These are phyloP conservation scores for Capitulum mitella DNA, from an alignment of 2,888 invertebrate species.

Conservation along the genomic window DNA sequence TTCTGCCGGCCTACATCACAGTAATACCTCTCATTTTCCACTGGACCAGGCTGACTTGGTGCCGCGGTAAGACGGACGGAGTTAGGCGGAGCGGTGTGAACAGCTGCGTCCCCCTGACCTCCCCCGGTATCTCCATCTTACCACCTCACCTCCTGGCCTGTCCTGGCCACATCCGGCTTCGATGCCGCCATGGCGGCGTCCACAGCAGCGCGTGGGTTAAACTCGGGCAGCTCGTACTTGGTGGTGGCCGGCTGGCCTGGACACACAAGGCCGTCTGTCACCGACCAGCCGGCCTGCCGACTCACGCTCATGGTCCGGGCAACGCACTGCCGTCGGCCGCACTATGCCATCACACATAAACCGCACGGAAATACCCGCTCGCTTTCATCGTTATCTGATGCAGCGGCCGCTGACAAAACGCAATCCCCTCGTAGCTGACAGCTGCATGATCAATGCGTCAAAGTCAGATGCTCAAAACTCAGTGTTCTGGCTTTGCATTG, in stretches of 20 bases:
- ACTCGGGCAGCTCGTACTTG: conserved; percentile 8
- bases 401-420: neutral
- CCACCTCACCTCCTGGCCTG: neutral
- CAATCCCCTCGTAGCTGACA: neutral
- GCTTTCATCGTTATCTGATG: neutral
- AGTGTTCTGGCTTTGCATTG: neutral
- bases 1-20: too few relatives aligned
- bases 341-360: neutral
- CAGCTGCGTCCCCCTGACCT: too few relatives aligned
- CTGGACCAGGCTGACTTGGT: too few relatives aligned
- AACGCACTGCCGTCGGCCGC: neutral
- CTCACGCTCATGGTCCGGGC: too few relatives aligned
- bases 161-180: neutral
- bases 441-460: neutral
- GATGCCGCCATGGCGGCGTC: too few relatives aligned
- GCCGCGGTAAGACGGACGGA: too few relatives aligned
- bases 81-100: too few relatives aligned
- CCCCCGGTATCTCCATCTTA: too few relatives aligned
- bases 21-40: too few relatives aligned
- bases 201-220: neutral
- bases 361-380: neutral
- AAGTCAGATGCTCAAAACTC: neutral
- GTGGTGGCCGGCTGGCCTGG: neutral
- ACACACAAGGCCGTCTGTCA: too few relatives aligned
- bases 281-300: too few relatives aligned